phyloP scores from a whole-genome alignment of 2,113 vertebrate species.

The Plecturocebus donacophilus region DNA sequence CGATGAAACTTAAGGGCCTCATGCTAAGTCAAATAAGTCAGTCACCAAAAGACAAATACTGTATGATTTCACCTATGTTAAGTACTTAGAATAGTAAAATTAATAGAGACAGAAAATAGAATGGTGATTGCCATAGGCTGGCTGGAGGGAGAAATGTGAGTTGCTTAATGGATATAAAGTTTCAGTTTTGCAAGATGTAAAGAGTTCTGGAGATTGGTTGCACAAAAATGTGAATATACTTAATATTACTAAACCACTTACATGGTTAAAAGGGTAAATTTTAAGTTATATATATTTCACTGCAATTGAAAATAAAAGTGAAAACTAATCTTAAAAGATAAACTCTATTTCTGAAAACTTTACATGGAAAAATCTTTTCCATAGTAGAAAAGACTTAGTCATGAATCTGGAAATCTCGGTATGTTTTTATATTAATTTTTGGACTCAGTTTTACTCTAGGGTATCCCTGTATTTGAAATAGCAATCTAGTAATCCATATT shows the following conservation, averaged over 20 bases:
- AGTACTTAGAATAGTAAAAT: not conserved
- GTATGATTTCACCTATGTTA: not conserved
- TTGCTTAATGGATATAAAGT: not conserved
- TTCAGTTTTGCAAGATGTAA: not conserved
- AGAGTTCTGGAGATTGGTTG: not conserved
- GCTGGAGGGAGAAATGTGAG: not conserved
- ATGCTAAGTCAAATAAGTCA: not conserved
- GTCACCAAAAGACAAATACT: not conserved
- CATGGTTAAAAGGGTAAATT: not conserved
- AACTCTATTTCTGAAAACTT: not conserved
- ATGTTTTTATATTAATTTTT: not conserved
- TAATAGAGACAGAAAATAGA: not conserved
- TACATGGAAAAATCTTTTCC: not conserved
- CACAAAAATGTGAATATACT: not conserved
- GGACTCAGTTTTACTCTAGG: not conserved
- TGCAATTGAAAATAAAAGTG: not conserved
- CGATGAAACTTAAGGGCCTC: not conserved
- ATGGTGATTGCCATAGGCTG: not conserved
- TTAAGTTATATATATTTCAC: not conserved
- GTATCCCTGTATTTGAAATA: not conserved
- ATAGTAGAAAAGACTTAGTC: not conserved
- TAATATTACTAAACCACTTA: not conserved
- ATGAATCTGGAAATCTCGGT: not conserved
- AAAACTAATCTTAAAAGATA: not conserved
- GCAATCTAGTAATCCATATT: not conserved